Percentiles rank a stretch among this genome's conserved stretches.
Conservation (phyloP, 2,113 vertebrate genomes). For the Harpagus bidentatus region DNA sequence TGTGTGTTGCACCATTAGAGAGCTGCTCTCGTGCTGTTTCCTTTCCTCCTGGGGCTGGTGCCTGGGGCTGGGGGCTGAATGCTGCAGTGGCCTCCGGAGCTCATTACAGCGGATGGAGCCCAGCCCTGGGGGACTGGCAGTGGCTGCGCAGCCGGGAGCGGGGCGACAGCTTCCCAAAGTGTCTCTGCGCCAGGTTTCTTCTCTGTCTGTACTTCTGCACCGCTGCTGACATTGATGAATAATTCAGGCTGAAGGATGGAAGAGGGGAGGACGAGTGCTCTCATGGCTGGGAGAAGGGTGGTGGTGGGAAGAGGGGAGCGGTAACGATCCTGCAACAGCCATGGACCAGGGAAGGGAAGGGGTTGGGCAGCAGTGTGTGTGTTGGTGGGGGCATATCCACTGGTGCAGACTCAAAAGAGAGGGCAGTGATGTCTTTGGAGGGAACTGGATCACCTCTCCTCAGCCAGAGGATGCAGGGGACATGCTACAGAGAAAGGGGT, state of each 20-base stretch:
- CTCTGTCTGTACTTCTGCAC: neutral
- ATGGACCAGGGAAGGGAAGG: rapidly evolving
- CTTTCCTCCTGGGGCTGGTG: neutral
- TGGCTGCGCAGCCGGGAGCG: rapidly evolving
- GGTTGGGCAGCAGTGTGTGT: neutral
- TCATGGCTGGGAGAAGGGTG: neutral
- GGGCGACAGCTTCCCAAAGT: neutral
- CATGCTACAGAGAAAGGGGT: rapidly evolving
- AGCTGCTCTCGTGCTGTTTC: neutral
- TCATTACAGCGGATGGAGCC: neutral
- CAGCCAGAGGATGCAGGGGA: neutral
- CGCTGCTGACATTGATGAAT: neutral
- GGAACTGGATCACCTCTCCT: neutral
- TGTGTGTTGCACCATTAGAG: neutral
- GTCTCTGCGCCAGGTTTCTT: neutral
- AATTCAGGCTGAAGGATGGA: slow-evolving; percentile 28
- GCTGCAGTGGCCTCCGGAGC: neutral
- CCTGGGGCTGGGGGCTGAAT: neutral
- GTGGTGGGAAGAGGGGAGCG: neutral
- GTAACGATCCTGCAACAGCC: rapidly evolving
- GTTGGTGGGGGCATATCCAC: neutral
- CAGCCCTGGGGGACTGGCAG: neutral
- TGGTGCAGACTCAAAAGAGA: neutral
- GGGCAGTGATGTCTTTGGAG: neutral
- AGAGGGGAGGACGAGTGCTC: neutral